Evolutionary conservation across 2,113 vertebrate species (phyloP), one percentile per base, ranked within the genome.

Genomic region (Boulengerochromis microlepis): DNA sequence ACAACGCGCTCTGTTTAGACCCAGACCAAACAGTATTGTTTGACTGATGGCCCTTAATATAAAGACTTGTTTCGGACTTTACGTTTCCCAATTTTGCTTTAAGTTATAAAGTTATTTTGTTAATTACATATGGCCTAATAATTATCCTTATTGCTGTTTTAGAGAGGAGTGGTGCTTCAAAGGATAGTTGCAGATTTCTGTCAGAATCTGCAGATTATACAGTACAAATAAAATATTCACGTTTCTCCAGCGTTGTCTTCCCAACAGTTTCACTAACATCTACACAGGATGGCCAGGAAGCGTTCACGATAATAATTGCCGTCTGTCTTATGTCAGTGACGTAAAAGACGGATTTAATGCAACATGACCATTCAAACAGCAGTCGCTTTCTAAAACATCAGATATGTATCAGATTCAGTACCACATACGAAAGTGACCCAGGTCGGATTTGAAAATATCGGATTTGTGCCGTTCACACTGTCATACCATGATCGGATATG

Each of bases 341-440:
- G 4, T 56, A 56, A 24, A 4, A 13, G 6, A 56, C 6, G 0
- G 53, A 24, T 56, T 56, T 56, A 24, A 56, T 24, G 11, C 2
- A 2, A 53, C n/a, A 11, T 11, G 5, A 24, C 22, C 53, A 0
- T 26, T 52, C 1, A 52, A n/a, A 52, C 1, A 5, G 9, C 18
- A 52, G 50, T 10, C 19, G 0, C 50, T 52, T 52, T 52, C 50
- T 52, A 6, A n/a, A 53, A n/a, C 50, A n/a, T 53, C 9, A 0
- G 50, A n/a, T 53, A 53, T 10, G 19, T 53, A 53, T 53, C 50
- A 1, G 50, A n/a, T 53, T 53, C 50, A 53, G 19, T 53, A n/a
- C 50, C 50, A 53, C 19, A n/a, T 53, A 53, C 1, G 1, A 10
- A n/a, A 53, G 19, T n/a, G 50, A 53, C 50, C 50, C 50, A n/a